Conservation (phyloP, 2,113 vertebrate species). For the Labrus mixtus region DNA sequence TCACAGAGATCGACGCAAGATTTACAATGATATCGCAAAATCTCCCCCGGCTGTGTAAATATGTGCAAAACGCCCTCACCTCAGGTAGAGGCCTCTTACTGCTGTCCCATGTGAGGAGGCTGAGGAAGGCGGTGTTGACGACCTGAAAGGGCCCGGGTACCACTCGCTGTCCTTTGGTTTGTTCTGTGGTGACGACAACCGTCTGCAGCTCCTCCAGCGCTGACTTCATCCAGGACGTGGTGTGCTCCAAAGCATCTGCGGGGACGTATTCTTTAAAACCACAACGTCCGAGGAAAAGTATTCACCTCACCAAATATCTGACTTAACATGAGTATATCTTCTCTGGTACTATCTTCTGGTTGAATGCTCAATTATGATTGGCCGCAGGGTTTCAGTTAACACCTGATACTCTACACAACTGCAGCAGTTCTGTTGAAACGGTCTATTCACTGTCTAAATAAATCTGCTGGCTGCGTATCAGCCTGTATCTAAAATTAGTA, state of each 20-base stretch:
- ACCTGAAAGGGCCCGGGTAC: slow-evolving; percentile 88
- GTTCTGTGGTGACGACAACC: slow-evolving; percentile 65
- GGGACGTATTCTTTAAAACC: not conserved
- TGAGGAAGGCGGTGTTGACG: slow-evolving; percentile 90
- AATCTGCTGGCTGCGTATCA: too few species aligned
- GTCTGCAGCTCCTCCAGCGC: slow-evolving; percentile 86
- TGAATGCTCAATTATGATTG: too few species aligned
- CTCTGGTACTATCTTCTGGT: too few species aligned
- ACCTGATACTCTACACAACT: too few species aligned
- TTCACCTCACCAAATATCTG: not conserved
- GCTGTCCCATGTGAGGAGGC: slow-evolving; percentile 89
- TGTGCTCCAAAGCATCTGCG: slow-evolving; percentile 89
- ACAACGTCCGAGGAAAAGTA: not conserved
- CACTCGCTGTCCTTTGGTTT: slow-evolving; percentile 68
- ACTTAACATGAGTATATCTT: not conserved
- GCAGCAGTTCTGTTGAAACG: too few species aligned
- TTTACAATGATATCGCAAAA: not conserved
- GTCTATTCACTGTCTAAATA: too few species aligned
- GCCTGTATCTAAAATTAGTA: too few species aligned
- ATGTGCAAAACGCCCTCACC: slow-evolving; percentile 73
- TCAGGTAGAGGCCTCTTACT: slow-evolving; percentile 87
- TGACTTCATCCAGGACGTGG: slow-evolving; percentile 91
- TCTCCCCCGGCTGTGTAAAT: not conserved
- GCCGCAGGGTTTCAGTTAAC: too few species aligned
- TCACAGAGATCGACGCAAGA: not conserved